Conservation (phyloP, 2,113 vertebrate genomes). For the Thalassoma bifasciatum region DNA sequence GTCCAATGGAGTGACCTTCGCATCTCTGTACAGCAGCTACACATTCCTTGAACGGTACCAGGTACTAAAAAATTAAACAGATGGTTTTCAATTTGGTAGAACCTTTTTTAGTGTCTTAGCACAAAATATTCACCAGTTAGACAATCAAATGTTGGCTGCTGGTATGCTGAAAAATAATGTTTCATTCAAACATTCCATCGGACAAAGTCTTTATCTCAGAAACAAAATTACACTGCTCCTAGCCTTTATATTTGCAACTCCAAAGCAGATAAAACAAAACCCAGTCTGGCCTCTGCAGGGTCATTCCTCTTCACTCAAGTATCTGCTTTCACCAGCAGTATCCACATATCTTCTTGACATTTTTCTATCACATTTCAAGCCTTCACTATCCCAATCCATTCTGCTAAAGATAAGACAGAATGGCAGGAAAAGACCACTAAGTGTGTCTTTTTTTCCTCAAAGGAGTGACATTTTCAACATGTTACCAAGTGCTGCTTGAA, state of each 20-base stretch:
- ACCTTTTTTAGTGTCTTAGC: background rate
- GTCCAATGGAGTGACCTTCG: constrained; percentile 90
- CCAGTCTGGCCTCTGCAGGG: constrained; percentile 32
- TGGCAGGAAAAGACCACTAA: constrained; percentile 31
- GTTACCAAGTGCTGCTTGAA: constrained; percentile 44
- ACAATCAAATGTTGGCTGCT: background rate
- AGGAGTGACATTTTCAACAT: constrained; percentile 71
- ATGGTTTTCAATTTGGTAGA: background rate
- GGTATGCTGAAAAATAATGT: background rate
- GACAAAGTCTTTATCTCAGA: background rate
- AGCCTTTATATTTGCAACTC: no score
- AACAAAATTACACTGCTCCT: background rate
- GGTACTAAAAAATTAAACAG: constrained; percentile 67
- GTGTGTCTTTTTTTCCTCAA: constrained; percentile 34
- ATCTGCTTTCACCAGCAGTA: constrained; percentile 49
- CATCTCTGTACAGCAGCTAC: constrained; percentile 91
- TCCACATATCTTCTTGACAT: constrained; percentile 69
- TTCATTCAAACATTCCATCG: background rate
- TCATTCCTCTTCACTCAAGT: constrained; percentile 38
- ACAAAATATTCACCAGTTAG: background rate
- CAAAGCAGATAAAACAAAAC: constrained; percentile 1
- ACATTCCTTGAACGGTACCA: constrained; percentile 90
- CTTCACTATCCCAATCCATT: constrained; percentile 1
- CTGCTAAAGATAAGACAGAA: constrained; percentile 12
- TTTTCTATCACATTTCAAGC: constrained; percentile 50